Base-by-base conservation (phyloP, 2,797 vertebrate genomes). In the Hybognathus amarus region DNA sequence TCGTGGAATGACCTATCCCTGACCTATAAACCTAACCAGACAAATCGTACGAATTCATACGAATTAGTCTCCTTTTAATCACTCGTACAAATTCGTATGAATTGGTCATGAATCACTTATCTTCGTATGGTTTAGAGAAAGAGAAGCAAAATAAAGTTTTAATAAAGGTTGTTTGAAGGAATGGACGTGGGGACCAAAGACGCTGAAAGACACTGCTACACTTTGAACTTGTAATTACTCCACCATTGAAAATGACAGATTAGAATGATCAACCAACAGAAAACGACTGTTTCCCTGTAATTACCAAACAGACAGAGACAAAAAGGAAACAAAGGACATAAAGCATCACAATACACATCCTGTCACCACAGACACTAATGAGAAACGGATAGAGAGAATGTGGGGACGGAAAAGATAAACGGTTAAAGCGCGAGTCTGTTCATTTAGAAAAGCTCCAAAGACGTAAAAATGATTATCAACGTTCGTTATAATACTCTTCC, bases 281-380 rank as follows among this genome's bases (percentile, higher is more conserved):
- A 81, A 79, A 67, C 9, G 50, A 12, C 74, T 75, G 67, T 80
- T 69, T 85, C 56, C 64, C 85, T 86, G 85, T 79, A 89, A 81
- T 80, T 86, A 89, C 85, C 75, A 90, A 79, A 90, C 88, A 90
- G 90, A 90, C 89, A 86, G 88, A 89, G 90, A 91, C 91, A 91
- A 92, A 47, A 91, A 91, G 90, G 88, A 88, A 92, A 92, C 92
- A 92, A 91, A 92, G 88, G 90, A 86, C 82, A 38, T 63, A 90
- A 90, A 69, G 36, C 30, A 91, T 63, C 40, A 75, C 30, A 93
- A 84, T 90, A 88, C 13, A 79, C 24, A 81, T 76, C 27, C 30
- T 66, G 90, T 92, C 91, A 93, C 92, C 91, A 93, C 89, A 92
- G 90, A 85, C 83, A 33, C 52, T 50, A 73, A 77, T 85, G 87